Percentiles rank a stretch among this genome's conserved stretches.
phyloP scores from a whole-genome alignment of 2,888 invertebrate species.

The Oxystoma pomonae region DNA sequence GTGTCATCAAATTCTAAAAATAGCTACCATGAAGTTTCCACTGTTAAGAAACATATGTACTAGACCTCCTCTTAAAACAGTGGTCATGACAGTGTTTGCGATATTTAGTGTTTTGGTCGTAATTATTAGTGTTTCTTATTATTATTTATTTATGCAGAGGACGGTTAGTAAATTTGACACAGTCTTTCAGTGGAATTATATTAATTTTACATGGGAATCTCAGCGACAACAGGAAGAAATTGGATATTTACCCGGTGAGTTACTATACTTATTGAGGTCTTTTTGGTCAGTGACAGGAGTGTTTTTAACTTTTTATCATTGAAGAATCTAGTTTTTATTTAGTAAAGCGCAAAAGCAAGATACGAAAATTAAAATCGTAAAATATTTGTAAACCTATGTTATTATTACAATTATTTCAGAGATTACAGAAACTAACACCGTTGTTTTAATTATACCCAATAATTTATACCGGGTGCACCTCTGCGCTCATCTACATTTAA shows the following conservation, averaged over 20 bases:
- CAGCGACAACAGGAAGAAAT: background rate
- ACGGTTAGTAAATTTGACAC: background rate
- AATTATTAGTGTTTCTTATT: background rate
- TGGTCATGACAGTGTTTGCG: background rate
- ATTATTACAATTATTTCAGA: no score
- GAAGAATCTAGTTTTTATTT: no score
- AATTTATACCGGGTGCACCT: no score
- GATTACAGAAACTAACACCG: no score
- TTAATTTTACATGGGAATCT: constrained; percentile 1
- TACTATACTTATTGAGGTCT: no score
- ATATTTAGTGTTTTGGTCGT: background rate
- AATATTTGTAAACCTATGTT: no score
- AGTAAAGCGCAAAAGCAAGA: no score
- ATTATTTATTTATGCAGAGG: background rate
- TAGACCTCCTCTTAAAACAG: background rate
- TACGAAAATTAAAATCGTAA: no score
- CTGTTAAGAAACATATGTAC: background rate
- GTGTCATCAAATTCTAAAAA: background rate
- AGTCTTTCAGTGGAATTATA: background rate
- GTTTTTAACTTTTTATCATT: no score
- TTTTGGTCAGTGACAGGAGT: no score
- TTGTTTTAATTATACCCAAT: no score
- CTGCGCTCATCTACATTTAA: no score
- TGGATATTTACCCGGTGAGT: background rate
- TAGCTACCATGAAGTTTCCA: background rate